Conservation (phyloP, 1,140 invertebrate species). For the Drosophila obscura region DNA sequence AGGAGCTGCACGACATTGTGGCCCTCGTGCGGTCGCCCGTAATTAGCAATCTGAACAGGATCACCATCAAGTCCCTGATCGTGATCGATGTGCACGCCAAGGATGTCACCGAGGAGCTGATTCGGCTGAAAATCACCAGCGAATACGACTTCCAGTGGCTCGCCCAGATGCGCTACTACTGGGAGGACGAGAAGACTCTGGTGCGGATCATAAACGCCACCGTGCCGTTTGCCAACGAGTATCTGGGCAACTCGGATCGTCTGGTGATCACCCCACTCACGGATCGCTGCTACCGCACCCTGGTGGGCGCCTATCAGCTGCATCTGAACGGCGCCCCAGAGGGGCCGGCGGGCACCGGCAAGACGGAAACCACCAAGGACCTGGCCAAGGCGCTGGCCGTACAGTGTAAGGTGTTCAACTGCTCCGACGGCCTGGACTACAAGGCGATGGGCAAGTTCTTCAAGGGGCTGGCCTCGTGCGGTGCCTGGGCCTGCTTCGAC, state of each 20-base stretch:
- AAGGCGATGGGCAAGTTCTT: slow-evolving; percentile 97
- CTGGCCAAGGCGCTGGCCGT: slow-evolving; percentile 95
- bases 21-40: slow-evolving; percentile 86
- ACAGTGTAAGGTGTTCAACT: slow-evolving; percentile 97
- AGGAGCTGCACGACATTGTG: slow-evolving; percentile 88
- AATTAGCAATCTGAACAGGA: slow-evolving; percentile 87
- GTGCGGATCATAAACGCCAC: slow-evolving; percentile 95
- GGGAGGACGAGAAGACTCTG: slow-evolving; percentile 90
- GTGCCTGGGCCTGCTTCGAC: slow-evolving; percentile 97
- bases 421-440: slow-evolving; percentile 96
- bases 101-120: slow-evolving; percentile 92
- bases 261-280: slow-evolving; percentile 93
- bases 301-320: slow-evolving; percentile 94
- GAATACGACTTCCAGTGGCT: slow-evolving; percentile 96
- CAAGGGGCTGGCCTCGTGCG: slow-evolving; percentile 93
- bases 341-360: slow-evolving; percentile 94
- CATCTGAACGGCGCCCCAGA: slow-evolving; percentile 95
- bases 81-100: slow-evolving; percentile 96
- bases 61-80: slow-evolving; percentile 93
- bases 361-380: slow-evolving; percentile 96
- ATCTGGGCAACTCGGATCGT: slow-evolving; percentile 91
- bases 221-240: slow-evolving; percentile 95
- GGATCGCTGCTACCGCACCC: slow-evolving; percentile 93
- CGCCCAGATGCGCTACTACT: slow-evolving; percentile 95
- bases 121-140: slow-evolving; percentile 87